A percentile compares a stretch with the other conserved stretches of the same genome.
These are phyloP conservation scores for Drosophila birchii DNA, from an alignment of 2,888 invertebrate genomes.

Conservation along the genomic window DNA sequence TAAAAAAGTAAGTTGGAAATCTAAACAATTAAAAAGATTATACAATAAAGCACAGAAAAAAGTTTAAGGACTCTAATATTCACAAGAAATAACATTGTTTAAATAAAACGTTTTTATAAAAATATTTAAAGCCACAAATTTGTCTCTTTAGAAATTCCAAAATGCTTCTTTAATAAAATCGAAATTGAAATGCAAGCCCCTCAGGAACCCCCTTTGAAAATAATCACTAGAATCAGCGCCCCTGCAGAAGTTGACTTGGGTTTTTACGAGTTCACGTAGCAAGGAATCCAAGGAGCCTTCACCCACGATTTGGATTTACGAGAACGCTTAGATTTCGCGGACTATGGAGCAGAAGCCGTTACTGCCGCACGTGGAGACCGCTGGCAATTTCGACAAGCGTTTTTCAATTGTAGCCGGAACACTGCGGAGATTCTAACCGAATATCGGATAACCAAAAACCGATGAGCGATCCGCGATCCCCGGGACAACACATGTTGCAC, in stretches of 20 bases:
- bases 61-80: not conserved
- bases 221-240: not conserved
- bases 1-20: not conserved
- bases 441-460: not conserved
- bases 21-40: not conserved
- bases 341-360: slow-evolving; percentile 65
- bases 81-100: not conserved
- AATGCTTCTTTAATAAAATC: not conserved
- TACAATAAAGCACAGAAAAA: no score
- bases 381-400: slow-evolving; percentile 19
- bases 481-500: slow-evolving; percentile 60
- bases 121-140: not conserved
- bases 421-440: not conserved
- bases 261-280: slow-evolving; percentile 75
- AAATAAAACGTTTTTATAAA: not conserved
- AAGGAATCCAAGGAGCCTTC: slow-evolving; percentile 36
- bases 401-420: slow-evolving; percentile 15
- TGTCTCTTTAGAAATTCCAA: not conserved
- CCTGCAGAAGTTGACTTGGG: slow-evolving; percentile 39
- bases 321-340: slow-evolving; percentile 74
- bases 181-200: no score
- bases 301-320: slow-evolving; percentile 72
- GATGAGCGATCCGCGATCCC: slow-evolving; percentile 18
- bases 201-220: not conserved
- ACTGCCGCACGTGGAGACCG: slow-evolving; percentile 46